Evolutionary conservation across 92 coral and sea anemone species (phyloP).

Genomic region (Palythoa heliodiscus): DNA sequence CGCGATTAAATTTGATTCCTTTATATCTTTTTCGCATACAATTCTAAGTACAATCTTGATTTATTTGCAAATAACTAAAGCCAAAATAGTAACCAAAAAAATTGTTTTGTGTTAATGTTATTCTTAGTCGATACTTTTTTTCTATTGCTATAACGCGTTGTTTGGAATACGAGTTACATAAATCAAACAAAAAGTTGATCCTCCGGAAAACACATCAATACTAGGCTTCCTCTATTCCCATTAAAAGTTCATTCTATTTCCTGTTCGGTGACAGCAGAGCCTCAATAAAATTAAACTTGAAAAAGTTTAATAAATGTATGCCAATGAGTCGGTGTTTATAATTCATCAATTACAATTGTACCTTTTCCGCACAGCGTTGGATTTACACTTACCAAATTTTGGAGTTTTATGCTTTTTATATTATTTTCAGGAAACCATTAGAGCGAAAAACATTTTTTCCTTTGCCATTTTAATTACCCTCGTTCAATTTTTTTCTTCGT

Average conservation of each 20-base stretch:
- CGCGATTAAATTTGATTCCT: no score
- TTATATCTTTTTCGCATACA: background rate
- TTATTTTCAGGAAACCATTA: constrained; percentile 44
- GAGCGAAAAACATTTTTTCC: constrained; percentile 12
- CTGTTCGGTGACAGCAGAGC: constrained; percentile 34
- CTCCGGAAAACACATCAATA: constrained; percentile 37
- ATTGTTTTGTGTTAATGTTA: background rate
- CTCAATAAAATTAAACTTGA: constrained; percentile 17
- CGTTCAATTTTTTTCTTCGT: background rate
- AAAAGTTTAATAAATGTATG: background rate
- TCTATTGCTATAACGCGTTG: background rate
- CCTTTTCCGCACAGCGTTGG: constrained; percentile 29
- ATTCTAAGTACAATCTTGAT: background rate
- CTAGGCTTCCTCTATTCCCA: constrained; percentile 16
- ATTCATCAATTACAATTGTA: constrained; percentile 27
- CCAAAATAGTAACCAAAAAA: background rate
- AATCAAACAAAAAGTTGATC: constrained; percentile 20
- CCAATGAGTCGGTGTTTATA: background rate
- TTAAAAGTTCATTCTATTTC: constrained; percentile 35
- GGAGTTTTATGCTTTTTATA: constrained; percentile 46
- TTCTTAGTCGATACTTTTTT: background rate
- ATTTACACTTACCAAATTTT: constrained; percentile 25
- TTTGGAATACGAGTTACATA: background rate
- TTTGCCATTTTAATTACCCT: constrained; percentile 37
- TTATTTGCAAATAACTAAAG: background rate